Evolutionary conservation across 2,797 vertebrate species (phyloP).

Genomic region (Nannoperca obscura): DNA sequence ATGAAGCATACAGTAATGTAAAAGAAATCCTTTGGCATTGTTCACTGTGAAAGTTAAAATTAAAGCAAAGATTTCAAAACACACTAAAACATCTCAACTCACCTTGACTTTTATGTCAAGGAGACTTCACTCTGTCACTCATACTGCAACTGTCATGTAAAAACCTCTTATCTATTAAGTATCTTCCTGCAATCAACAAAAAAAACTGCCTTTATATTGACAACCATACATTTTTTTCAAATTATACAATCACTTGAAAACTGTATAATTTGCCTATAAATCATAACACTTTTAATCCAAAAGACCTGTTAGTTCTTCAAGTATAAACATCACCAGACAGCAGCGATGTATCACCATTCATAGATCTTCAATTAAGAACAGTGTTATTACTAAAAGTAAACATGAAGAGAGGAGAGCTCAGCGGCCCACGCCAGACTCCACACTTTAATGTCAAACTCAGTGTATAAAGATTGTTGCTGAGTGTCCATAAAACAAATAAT

Average conservation of each 20-base stretch:
- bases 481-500: constrained; percentile 74
- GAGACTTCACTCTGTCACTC: constrained; percentile 9
- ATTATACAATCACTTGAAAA: constrained; percentile 41
- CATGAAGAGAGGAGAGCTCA: constrained; percentile 58
- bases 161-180: constrained; percentile 23
- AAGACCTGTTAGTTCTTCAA: constrained; percentile 57
- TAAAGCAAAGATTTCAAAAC: constrained; percentile 57
- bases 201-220: constrained; percentile 18
- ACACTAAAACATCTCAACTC: constrained; percentile 51
- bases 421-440: constrained; percentile 43
- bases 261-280: constrained; percentile 23
- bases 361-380: constrained; percentile 63
- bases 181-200: constrained; percentile 39
- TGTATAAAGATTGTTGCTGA: constrained; percentile 66
- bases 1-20: constrained; percentile 55
- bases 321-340: constrained; percentile 54
- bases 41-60: constrained; percentile 79
- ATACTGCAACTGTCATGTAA: constrained; percentile 27
- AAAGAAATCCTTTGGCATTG: constrained; percentile 93
- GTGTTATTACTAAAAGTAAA: constrained; percentile 70
- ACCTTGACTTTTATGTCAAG: constrained; percentile 10
- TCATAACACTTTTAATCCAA: constrained; percentile 43
- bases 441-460: constrained; percentile 58
- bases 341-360: constrained; percentile 38
- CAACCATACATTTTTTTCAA: constrained; percentile 33